Percentiles rank a stretch among this genome's conserved stretches.
phyloP scores from a whole-genome alignment of 2,888 invertebrate genomes.

The Tubulanus polymorphus region DNA sequence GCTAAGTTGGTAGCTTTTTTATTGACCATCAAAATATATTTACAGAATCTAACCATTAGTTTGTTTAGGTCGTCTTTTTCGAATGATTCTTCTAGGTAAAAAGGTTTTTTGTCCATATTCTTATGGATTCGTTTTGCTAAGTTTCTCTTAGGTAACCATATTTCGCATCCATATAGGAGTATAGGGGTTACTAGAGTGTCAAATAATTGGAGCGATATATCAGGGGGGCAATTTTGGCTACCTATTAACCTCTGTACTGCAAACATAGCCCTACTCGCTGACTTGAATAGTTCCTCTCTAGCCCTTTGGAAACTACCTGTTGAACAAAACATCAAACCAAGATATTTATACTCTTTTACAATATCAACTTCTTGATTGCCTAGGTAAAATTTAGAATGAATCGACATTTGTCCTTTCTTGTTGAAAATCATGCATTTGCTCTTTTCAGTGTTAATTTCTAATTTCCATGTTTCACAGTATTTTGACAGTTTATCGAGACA shows the following conservation, averaged over 20 bases:
- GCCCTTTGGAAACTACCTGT: neutral
- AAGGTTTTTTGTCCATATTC: no score
- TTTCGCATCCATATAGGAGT: no score
- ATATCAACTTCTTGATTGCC: neutral
- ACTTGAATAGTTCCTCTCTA: neutral
- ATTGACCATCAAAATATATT: no score
- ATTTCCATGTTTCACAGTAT: neutral
- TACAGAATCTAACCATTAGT: no score
- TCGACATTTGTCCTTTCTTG: neutral
- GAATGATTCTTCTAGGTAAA: no score
- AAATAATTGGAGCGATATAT: no score
- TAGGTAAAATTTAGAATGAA: neutral
- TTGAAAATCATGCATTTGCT: neutral
- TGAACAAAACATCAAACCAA: neutral
- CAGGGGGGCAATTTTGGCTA: neutral
- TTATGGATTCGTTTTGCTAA: no score
- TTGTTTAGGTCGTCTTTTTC: no score
- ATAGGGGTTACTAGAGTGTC: no score
- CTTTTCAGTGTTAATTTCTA: neutral
- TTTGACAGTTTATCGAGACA: neutral
- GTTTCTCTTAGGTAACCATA: no score
- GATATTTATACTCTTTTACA: neutral
- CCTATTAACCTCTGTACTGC: slow-evolving; percentile 58
- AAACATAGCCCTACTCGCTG: neutral
- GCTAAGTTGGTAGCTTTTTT: no score